Evolutionary conservation across 2,888 invertebrate genomes (phyloP).

Genomic region (Plutella xylostella): DNA sequence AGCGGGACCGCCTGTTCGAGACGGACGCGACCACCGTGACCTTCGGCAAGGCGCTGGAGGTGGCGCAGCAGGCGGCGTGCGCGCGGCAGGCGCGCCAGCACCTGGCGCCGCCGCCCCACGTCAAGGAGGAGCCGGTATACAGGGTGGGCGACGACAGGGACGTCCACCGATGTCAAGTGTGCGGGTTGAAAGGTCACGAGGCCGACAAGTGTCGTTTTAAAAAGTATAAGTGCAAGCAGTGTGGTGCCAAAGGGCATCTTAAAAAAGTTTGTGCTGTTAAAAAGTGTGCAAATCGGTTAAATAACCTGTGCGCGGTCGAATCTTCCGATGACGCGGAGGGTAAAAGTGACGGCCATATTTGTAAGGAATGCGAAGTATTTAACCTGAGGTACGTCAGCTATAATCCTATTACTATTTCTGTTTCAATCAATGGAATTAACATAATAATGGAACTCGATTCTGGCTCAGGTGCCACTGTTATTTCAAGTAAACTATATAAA

Average conservation of each 20-base stretch:
- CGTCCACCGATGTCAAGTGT: neutral
- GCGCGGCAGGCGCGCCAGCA: too few species aligned
- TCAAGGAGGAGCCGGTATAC: too few species aligned
- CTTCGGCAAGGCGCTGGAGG: too few species aligned
- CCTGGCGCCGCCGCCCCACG: too few species aligned
- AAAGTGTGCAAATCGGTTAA: neutral
- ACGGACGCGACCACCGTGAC: too few species aligned
- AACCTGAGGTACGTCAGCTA: conserved; percentile 1
- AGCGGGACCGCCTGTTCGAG: too few species aligned
- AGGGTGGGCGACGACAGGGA: too few species aligned
- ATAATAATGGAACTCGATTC: conserved; percentile 1
- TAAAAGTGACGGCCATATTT: conserved; percentile 1
- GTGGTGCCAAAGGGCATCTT: neutral
- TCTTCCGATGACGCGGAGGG: neutral
- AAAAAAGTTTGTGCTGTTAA: neutral
- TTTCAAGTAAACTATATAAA: neutral
- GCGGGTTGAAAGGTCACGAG: neutral
- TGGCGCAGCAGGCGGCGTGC: too few species aligned
- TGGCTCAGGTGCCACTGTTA: neutral
- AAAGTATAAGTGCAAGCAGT: neutral
- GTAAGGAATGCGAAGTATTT: neutral
- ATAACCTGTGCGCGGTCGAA: neutral
- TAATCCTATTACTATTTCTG: neutral
- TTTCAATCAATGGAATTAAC: neutral
- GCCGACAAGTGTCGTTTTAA: neutral